Percentiles rank a stretch among this genome's conserved stretches.
Conservation (phyloP, 1,140 invertebrate genomes). For the Triops cancriformis region DNA sequence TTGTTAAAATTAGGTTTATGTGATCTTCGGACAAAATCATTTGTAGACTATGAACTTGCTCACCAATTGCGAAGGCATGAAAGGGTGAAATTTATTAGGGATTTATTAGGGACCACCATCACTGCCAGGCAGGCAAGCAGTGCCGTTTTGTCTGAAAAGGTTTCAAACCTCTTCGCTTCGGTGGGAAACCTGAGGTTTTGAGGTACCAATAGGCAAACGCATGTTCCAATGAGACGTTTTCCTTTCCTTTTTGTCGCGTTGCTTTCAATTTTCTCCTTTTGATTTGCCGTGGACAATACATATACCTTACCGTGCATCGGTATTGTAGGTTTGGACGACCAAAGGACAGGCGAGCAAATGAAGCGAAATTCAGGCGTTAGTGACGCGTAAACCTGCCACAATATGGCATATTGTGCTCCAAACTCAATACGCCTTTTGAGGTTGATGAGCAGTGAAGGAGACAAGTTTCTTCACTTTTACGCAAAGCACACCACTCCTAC, state of each 20-base stretch:
- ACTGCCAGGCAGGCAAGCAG: not conserved
- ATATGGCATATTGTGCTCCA: not conserved
- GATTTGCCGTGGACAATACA: not conserved
- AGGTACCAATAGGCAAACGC: not conserved
- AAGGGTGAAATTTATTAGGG: conserved; percentile 2
- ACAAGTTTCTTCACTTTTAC: not conserved
- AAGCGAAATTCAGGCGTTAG: not conserved
- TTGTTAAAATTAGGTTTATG: too few relatives aligned
- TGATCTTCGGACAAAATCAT: too few relatives aligned
- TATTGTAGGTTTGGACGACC: not conserved
- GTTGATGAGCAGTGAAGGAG: not conserved
- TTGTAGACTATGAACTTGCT: not conserved
- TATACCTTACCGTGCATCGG: not conserved
- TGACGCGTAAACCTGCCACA: not conserved
- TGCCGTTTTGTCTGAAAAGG: not conserved
- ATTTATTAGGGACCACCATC: conserved; percentile 5
- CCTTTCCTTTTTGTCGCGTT: not conserved
- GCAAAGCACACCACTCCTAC: too few relatives aligned
- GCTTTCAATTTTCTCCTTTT: not conserved
- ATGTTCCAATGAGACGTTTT: not conserved
- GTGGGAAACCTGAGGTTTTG: too few relatives aligned
- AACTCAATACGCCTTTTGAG: not conserved
- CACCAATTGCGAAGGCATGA: not conserved
- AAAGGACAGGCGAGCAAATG: conserved; percentile 6
- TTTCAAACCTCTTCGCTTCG: too few relatives aligned